phyloP scores from a whole-genome alignment of 2,888 invertebrate species.

The Andrena hattorfiana region DNA sequence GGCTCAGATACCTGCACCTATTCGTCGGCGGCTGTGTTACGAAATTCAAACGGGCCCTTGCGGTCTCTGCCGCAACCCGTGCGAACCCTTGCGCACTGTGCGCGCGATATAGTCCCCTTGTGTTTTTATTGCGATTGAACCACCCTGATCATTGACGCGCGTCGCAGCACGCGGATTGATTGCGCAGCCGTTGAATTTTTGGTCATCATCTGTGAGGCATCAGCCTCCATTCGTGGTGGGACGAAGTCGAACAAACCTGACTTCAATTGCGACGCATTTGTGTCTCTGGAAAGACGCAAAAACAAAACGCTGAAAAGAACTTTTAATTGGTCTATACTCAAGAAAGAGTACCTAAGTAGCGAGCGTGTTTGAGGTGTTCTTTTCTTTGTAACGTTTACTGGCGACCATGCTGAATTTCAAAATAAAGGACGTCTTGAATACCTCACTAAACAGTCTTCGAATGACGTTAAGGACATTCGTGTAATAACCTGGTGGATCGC shows the following conservation, averaged over 20 bases:
- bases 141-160: not conserved
- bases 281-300: not conserved
- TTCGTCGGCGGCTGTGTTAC: not conserved
- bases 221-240: not conserved
- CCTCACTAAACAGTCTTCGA: conserved; percentile 3
- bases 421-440: not conserved
- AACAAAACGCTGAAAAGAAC: not conserved
- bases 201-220: not conserved
- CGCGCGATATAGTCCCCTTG: not conserved
- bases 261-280: too few species aligned
- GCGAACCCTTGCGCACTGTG: not conserved
- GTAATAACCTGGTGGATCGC: conserved; percentile 24
- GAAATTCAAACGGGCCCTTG: not conserved
- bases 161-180: conserved; percentile 10
- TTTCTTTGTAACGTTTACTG: not conserved
- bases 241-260: conserved; percentile 6
- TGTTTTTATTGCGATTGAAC: not conserved
- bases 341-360: not conserved
- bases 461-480: conserved; percentile 54
- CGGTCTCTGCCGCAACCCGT: not conserved
- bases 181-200: not conserved
- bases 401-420: not conserved
- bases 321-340: too few species aligned
- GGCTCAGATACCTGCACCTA: conserved; percentile 5
- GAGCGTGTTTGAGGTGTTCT: not conserved